A percentile compares a stretch with the other conserved stretches of the same genome.
Conservation (phyloP, 2,113 vertebrate species). For the Anoplopoma fimbria region DNA sequence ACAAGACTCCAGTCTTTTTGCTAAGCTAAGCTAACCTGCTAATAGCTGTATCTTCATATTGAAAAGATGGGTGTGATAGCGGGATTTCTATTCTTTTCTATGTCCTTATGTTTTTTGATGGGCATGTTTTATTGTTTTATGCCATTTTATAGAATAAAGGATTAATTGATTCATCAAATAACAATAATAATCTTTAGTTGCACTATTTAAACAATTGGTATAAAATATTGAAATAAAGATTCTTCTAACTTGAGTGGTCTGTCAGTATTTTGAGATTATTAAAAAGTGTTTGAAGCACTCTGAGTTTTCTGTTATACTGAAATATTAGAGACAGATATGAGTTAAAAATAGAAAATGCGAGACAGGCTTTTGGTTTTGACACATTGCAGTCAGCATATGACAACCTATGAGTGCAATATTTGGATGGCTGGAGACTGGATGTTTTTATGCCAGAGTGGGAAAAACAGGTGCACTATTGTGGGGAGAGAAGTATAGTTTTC, state of each 20-base stretch:
- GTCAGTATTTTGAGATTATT: neutral
- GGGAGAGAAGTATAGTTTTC: constrained; percentile 9
- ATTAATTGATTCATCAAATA: neutral
- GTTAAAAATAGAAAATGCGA: constrained; percentile 26
- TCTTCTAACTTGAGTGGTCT: neutral
- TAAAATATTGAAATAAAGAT: neutral
- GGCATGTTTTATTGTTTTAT: neutral
- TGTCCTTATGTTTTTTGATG: neutral
- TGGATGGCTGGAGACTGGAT: constrained; percentile 30
- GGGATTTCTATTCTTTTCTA: neutral
- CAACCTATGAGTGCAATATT: constrained; percentile 3
- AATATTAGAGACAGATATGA: constrained; percentile 8
- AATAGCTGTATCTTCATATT: neutral
- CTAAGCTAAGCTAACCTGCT: neutral
- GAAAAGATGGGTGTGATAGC: neutral
- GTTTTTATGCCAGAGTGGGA: constrained; percentile 17
- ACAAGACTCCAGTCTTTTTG: neutral
- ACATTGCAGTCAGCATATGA: constrained; percentile 28
- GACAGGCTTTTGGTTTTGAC: constrained; percentile 21
- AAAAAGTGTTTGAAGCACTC: neutral
- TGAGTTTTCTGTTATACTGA: neutral
- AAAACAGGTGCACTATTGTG: constrained; percentile 18
- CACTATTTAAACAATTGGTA: neutral
- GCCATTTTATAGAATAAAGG: neutral
- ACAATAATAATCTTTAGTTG: neutral